Evolutionary conservation across 2,113 vertebrate genomes (phyloP).

Genomic region (Thalassarche chlororhynchos): DNA sequence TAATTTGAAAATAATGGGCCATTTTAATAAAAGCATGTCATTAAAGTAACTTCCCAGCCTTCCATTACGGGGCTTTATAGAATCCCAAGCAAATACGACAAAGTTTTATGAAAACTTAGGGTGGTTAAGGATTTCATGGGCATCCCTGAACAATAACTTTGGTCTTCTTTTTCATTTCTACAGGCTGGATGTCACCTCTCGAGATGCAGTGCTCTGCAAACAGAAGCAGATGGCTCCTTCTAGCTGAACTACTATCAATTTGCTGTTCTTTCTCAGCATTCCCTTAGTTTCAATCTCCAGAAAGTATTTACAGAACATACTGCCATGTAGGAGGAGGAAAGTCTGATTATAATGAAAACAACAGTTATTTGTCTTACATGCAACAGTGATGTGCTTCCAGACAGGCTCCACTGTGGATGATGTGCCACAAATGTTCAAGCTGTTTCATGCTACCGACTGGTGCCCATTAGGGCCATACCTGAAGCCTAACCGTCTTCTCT

Average conservation of each 20-base stretch:
- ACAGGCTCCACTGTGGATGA: not conserved
- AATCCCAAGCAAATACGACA: not conserved
- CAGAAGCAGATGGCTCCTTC: slow-evolving; percentile 51
- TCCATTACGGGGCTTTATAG: not conserved
- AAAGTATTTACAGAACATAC: slow-evolving; percentile 29
- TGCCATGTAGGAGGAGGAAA: not conserved
- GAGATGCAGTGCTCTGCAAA: not conserved
- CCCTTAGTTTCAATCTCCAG: not conserved
- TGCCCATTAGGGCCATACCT: not conserved
- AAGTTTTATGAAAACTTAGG: not conserved
- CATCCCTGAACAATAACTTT: not conserved
- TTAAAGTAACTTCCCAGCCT: not conserved
- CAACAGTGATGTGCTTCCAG: not conserved
- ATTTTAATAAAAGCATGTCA: not conserved
- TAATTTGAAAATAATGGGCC: not conserved
- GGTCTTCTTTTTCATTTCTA: not conserved
- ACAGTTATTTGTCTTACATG: not conserved
- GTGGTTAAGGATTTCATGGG: not conserved
- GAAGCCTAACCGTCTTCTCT: not conserved
- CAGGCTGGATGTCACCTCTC: not conserved
- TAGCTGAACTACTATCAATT: not conserved
- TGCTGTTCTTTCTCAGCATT: slow-evolving; percentile 47
- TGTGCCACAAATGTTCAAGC: not conserved
- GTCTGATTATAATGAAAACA: slow-evolving; percentile 8
- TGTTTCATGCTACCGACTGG: not conserved